A percentile compares a stretch with the other conserved stretches of the same genome.
These are phyloP conservation scores for Ciconia boyciana DNA, from an alignment of 2,113 vertebrate genomes.

Conservation along the genomic window DNA sequence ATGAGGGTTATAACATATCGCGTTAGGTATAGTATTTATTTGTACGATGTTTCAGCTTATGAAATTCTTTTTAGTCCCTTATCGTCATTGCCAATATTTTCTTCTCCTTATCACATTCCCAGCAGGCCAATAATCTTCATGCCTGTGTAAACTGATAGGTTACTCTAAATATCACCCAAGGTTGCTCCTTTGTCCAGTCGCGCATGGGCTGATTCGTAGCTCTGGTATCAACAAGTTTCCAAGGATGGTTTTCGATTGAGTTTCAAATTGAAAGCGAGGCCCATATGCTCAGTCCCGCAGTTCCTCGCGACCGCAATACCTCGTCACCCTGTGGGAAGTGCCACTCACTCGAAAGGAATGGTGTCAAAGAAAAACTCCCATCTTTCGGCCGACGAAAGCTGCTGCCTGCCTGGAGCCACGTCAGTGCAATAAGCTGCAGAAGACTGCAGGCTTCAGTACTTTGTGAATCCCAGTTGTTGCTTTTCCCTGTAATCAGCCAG, in stretches of 20 bases:
- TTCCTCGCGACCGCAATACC: neutral
- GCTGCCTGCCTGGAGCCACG: neutral
- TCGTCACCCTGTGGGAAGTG: neutral
- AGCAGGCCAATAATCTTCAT: neutral
- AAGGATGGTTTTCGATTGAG: neutral
- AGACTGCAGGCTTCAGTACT: neutral
- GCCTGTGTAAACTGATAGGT: neutral
- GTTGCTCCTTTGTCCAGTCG: neutral
- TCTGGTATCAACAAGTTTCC: neutral
- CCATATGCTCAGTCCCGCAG: neutral
- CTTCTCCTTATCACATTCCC: neutral
- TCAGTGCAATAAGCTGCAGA: neutral
- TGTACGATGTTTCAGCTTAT: neutral
- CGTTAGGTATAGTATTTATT: neutral
- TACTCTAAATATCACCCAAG: neutral
- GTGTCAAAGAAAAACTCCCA: neutral
- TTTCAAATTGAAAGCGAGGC: neutral
- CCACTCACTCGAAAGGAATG: neutral
- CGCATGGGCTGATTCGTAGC: accelerated
- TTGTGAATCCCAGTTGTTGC: neutral
- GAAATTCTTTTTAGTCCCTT: neutral
- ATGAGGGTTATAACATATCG: neutral
- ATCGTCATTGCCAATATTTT: neutral
- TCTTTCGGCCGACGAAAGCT: neutral
- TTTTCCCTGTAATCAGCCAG: neutral